Base-by-base conservation (phyloP, 2,113 vertebrate genomes). In the Burhinus bistriatus region DNA sequence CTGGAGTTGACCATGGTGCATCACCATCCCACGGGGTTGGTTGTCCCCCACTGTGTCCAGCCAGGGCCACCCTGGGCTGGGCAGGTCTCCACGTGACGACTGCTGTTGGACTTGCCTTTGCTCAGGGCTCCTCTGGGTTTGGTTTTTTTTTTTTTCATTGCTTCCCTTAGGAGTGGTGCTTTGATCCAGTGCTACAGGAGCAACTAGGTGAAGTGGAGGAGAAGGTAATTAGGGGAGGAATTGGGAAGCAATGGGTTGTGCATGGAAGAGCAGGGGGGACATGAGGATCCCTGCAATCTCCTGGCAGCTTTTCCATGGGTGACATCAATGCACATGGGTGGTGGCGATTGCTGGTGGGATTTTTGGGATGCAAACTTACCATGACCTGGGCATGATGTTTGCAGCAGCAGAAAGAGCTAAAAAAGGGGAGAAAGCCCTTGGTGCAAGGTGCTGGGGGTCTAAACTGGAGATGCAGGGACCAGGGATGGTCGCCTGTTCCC, bases 21-120 rank as follows among this genome's bases (percentile, higher is more conserved):
- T n/a, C 73, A 9, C 17, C 10, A 5, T 17, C 5, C 36, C 38
- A 3, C 1, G 9, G 54, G 42, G n/a, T 25, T 72, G 30, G 40
- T 15, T 66, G 51, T 85, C 59, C 54, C 30, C 27, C 0, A 2
- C 42, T 0, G 0, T 9, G 65, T 14, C 69, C 44, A 44, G 32
- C 15, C 61, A 54, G 26, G 62, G 42, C 17, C 62, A 77, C 19
- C 4, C 10, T 1, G 1, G 22, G 51, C 19, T 70, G 42, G 30
- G 52, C 15, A 21, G 29, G 4, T 51, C 32, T 64, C 58, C 75
- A 45, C 1, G 19, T 29, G 47, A 55, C 1, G 9, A 0, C 4
- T 29, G 7, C 20, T 34, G 8, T 32, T 18, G 12, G 38, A 58
- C 9, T 51, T 70, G 17, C 5, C 27, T 73, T 61, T 76, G 30